Base-by-base conservation (phyloP, 2,797 vertebrate genomes). In the Parauchenoglanis ngamensis region DNA sequence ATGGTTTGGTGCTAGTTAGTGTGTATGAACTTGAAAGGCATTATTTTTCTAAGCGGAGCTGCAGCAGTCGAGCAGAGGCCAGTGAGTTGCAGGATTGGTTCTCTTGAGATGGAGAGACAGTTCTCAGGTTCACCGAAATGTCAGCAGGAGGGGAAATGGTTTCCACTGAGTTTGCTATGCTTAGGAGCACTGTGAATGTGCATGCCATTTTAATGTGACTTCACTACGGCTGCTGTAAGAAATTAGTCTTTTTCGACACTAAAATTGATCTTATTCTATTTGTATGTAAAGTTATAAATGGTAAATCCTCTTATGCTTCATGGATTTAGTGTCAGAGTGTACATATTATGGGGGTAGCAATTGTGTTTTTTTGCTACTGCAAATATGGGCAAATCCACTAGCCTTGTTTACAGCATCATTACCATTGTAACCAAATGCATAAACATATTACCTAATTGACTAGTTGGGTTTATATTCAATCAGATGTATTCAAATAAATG, bases 121-220 rank as follows among this genome's bases (percentile, higher is more conserved):
- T 87, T 85, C 81, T 89, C 90, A 87, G 87, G 90, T 94, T 93
- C 91, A 92, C 72, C 1, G 52, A 90, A 90, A 92, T 89, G 91
- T 91, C 91, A 91, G 70, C 83, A 3, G 4, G 23, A 13, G 88
- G 72, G 77, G 79, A 90, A 88, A 86, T 75, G 67, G 77, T 79
- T 89, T 83, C 68, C 70, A 88, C 23, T 73, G 57, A 86, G 46
- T 49, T 89, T 76, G 65, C 85, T 87, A 59, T 75, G 87, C 67
- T 86, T 57, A 65, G 67, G 7, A 75, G 46, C n/a, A n/a, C 19
- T 44, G 17, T 54, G 87, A 72, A 84, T 73, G 75, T 79, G 56
- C 23, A 4, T 44, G 28, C 21, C 59, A 35, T 83, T 73, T 11
- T 44, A 23, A 83, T 52, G 59, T 44, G 31, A 12, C 23, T 84